Percentiles rank a stretch among this genome's conserved stretches.
phyloP scores from a whole-genome alignment of 2,888 invertebrate genomes.

The Cyaniris semiargus region DNA sequence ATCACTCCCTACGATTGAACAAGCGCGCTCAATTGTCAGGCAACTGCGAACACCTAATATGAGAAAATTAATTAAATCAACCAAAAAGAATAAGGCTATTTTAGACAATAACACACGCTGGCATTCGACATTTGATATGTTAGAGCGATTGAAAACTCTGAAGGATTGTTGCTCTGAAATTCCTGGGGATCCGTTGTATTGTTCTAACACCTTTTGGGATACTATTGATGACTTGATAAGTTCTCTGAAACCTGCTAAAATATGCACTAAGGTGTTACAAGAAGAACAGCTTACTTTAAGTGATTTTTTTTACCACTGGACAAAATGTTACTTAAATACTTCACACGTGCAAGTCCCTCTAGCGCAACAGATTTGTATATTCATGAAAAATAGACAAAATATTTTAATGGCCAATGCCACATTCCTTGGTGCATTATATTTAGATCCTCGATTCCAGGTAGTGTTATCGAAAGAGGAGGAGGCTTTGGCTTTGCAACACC shows the following conservation, averaged over 20 bases:
- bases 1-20: neutral
- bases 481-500: too few relatives aligned
- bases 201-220: neutral
- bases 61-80: neutral
- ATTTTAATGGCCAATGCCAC: too few relatives aligned
- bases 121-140: neutral
- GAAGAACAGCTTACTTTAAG: neutral
- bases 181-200: neutral
- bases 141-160: neutral
- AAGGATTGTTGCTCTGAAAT: neutral
- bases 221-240: neutral
- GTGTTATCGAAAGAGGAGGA: too few relatives aligned
- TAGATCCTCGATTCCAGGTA: too few relatives aligned
- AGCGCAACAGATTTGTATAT: too few relatives aligned
- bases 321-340: neutral
- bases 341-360: neutral
- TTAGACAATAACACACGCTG: slow-evolving; percentile 8
- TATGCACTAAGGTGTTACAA: neutral
- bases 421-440: too few relatives aligned
- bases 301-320: neutral
- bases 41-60: slow-evolving; percentile 1
- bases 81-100: neutral
- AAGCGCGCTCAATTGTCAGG: neutral
- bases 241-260: neutral
- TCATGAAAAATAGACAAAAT: too few relatives aligned